These are phyloP conservation scores for Xiphophorus couchianus DNA, from an alignment of 2,113 vertebrate species.

Conservation along the genomic window DNA sequence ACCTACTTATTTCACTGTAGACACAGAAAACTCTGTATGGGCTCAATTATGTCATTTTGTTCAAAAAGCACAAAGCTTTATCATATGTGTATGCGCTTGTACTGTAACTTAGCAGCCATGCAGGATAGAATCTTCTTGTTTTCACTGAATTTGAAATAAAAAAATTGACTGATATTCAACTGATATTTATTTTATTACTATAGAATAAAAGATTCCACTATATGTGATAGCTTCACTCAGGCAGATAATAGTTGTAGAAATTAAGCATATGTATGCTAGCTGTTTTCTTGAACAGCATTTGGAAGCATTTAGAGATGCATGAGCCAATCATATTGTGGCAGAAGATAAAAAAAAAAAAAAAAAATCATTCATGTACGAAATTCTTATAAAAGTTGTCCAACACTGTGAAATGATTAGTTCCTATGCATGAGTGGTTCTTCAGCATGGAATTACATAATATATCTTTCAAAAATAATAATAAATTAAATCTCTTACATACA, in stretches of 20 bases:
- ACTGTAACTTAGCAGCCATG: background rate
- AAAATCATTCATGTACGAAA: background rate
- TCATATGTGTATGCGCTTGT: background rate
- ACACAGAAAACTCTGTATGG: no score
- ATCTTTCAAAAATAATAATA: no score
- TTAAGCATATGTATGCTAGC: background rate
- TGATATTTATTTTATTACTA: no score
- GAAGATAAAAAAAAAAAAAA: background rate
- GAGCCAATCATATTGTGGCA: background rate
- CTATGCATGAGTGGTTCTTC: background rate
- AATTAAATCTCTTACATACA: no score
- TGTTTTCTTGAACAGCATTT: background rate
- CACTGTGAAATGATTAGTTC: background rate
- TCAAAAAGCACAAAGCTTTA: background rate
- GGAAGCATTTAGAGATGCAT: background rate
- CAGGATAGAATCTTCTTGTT: background rate
- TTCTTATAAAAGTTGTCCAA: background rate
- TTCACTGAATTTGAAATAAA: background rate
- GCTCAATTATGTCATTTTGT: background rate
- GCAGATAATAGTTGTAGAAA: background rate
- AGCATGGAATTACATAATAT: no score
- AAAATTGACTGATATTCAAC: no score
- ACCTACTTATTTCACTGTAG: background rate
- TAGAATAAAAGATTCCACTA: background rate
- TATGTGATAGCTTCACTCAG: background rate